Evolutionary conservation across 2,888 invertebrate species (phyloP).

Genomic region (Drosophila meridionalis): DNA sequence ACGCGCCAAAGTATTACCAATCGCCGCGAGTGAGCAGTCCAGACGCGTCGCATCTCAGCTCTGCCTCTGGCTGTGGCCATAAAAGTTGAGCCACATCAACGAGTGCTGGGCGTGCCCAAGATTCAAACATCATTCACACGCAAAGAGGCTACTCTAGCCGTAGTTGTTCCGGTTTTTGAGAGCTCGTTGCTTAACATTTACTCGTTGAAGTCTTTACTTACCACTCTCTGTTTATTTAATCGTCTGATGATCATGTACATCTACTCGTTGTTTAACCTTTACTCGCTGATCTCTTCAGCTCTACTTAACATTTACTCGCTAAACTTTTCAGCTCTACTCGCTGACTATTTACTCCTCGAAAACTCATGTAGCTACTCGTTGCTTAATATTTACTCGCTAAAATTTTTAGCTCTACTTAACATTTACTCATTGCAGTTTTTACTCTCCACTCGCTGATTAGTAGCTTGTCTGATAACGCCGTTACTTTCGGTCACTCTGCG

Average conservation of each 20-base stretch:
- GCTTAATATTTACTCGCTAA: not conserved
- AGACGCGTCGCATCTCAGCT: slow-evolving; percentile 38
- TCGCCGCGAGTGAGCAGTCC: slow-evolving; percentile 46
- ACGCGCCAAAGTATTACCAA: slow-evolving; percentile 62
- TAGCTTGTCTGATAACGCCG: too few species aligned
- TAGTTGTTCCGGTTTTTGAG: not conserved
- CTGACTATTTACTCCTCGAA: not conserved
- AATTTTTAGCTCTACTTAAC: too few species aligned
- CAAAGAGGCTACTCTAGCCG: too few species aligned
- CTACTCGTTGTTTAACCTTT: not conserved
- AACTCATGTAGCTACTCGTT: too few species aligned
- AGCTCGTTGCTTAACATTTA: not conserved
- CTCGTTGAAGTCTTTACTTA: not conserved
- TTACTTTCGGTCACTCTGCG: too few species aligned
- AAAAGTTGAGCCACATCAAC: slow-evolving; percentile 37
- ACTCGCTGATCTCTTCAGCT: not conserved
- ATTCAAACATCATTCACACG: slow-evolving; percentile 47
- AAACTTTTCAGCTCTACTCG: not conserved
- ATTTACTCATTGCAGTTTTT: too few species aligned
- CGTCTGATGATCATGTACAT: not conserved
- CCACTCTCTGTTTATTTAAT: not conserved
- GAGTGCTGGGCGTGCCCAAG: slow-evolving; percentile 30
- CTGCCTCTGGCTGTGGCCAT: slow-evolving; percentile 39
- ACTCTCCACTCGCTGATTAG: too few species aligned
- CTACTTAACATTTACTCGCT: not conserved